Conservation (phyloP, 2,113 vertebrate genomes). For the Phyllostomus discolor region DNA sequence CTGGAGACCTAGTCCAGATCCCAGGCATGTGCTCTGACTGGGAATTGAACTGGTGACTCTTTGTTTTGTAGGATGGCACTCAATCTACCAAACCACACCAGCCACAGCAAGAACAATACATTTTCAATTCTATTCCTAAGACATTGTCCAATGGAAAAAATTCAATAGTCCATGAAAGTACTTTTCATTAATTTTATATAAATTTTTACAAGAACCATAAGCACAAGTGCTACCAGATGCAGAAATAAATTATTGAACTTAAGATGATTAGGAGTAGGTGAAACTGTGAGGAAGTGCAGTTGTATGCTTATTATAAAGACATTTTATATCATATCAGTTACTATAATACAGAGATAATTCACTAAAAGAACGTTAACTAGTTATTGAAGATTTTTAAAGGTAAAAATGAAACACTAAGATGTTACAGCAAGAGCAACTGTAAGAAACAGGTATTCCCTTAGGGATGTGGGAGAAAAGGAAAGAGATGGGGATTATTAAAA, state of each 20-base stretch:
- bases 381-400: background rate
- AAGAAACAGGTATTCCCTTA: background rate
- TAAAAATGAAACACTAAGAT: background rate
- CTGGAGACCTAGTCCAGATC: too few relatives aligned
- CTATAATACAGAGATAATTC: background rate
- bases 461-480: background rate
- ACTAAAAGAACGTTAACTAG: background rate
- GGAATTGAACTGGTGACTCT: too few relatives aligned
- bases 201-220: background rate
- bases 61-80: too few relatives aligned
- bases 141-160: background rate
- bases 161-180: background rate
- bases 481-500: background rate
- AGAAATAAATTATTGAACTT: background rate
- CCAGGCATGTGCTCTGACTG: too few relatives aligned
- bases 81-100: too few relatives aligned
- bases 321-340: background rate
- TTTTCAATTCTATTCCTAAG: background rate
- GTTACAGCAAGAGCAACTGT: background rate
- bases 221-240: background rate
- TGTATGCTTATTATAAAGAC: background rate
- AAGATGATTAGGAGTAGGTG: background rate
- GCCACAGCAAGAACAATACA: background rate
- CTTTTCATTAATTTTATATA: slow-evolving; percentile 2
- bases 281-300: background rate